A percentile compares a stretch with the other conserved stretches of the same genome.
phyloP scores from a whole-genome alignment of 2,888 invertebrate species.

The Orchesella flavescens region DNA sequence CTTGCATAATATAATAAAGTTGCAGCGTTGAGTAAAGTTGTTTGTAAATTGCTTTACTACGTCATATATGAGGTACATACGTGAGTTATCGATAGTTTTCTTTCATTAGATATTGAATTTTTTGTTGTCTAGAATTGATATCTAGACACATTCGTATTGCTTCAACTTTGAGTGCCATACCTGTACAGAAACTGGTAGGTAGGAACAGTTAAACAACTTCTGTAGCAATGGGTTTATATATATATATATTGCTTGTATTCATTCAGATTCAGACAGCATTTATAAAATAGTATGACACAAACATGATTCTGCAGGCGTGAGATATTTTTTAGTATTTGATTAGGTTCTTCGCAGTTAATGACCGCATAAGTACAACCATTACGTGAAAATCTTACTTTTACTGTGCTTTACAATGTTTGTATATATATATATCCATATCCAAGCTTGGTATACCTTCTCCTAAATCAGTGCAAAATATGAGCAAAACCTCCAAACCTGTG shows the following conservation, averaged over 20 bases:
- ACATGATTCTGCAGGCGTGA: neutral
- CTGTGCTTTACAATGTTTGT: neutral
- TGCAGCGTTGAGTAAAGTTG: slow-evolving; percentile 7
- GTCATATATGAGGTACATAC: slow-evolving; percentile 5
- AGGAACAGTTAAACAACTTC: slow-evolving; percentile 16
- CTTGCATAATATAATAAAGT: slow-evolving; percentile 19
- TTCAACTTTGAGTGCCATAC: slow-evolving; percentile 7
- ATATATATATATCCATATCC: neutral
- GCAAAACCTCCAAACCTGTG: too few species aligned
- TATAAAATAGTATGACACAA: neutral
- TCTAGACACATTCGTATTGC: neutral
- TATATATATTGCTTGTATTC: neutral
- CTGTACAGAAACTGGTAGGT: slow-evolving; percentile 14
- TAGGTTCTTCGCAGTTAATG: slow-evolving; percentile 20
- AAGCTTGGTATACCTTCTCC: too few species aligned
- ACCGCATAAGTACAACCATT: slow-evolving; percentile 21
- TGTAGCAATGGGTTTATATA: neutral
- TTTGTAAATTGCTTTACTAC: slow-evolving; percentile 18
- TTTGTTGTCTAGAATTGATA: neutral
- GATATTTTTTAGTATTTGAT: neutral
- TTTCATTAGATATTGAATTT: slow-evolving; percentile 3
- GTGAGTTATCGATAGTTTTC: slow-evolving; percentile 24
- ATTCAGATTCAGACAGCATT: neutral
- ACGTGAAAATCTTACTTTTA: neutral
- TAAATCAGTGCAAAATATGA: too few species aligned